Percentiles rank a stretch among this genome's conserved stretches.
Conservation (phyloP, 1,140 invertebrate genomes). For the Pseudomyrmex cubaensis region DNA sequence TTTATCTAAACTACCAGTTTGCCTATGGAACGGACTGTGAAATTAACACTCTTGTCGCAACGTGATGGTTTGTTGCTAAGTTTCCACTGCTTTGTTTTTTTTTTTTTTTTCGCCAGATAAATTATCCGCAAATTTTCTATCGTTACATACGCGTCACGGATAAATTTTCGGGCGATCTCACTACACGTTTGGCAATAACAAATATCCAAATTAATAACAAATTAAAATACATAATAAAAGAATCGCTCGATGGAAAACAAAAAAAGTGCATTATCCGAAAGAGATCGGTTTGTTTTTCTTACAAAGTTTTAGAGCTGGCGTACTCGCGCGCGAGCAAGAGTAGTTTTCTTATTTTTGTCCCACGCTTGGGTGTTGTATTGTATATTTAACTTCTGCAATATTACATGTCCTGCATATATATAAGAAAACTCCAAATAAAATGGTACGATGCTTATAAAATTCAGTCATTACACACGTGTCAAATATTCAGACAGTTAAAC, state of each 20-base stretch:
- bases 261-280: slow-evolving; percentile 10
- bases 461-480: slow-evolving; percentile 18
- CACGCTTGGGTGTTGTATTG: not conserved
- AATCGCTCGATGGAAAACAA: slow-evolving; percentile 12
- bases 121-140: slow-evolving; percentile 31
- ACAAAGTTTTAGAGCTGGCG: not conserved
- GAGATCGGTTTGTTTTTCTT: too few species aligned
- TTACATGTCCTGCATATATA: slow-evolving; percentile 35
- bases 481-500: not conserved
- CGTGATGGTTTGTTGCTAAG: slow-evolving; percentile 33
- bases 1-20: slow-evolving; percentile 66
- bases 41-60: slow-evolving; percentile 58
- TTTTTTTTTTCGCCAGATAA: slow-evolving; percentile 36
- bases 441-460: slow-evolving; percentile 33
- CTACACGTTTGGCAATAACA: slow-evolving; percentile 55
- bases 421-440: slow-evolving; percentile 4
- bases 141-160: slow-evolving; percentile 33
- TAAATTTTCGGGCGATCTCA: slow-evolving; percentile 14
- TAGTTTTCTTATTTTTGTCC: slow-evolving; percentile 24
- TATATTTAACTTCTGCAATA: slow-evolving; percentile 11
- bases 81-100: slow-evolving; percentile 40
- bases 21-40: slow-evolving; percentile 65
- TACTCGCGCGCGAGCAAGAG: slow-evolving; percentile 29
- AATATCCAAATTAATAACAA: slow-evolving; percentile 25
- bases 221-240: slow-evolving; percentile 16